phyloP scores from a whole-genome alignment of 2,797 vertebrate species.

The Trachops cirrhosus region DNA sequence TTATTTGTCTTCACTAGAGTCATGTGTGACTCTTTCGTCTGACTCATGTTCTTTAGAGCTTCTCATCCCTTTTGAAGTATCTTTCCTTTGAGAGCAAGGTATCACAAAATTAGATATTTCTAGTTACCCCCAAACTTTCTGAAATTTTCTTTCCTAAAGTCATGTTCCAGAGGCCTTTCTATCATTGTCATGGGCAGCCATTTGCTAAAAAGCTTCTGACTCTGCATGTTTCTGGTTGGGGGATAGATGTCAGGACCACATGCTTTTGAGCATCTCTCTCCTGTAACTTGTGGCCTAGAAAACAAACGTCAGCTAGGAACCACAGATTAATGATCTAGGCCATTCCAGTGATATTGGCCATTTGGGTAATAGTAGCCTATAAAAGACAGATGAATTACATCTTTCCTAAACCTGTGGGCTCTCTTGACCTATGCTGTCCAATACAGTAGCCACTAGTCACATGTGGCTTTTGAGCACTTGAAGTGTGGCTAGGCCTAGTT shows the following conservation, averaged over 20 bases:
- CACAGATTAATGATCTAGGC: not conserved
- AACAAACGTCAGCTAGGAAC: not conserved
- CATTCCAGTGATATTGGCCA: not conserved
- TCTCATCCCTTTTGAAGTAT: not conserved
- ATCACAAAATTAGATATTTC: not conserved
- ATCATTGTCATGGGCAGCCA: not conserved
- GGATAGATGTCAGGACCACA: not conserved
- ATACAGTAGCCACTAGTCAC: not conserved
- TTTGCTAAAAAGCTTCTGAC: not conserved
- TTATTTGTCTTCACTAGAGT: not conserved
- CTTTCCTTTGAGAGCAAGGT: not conserved
- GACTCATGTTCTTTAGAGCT: not conserved
- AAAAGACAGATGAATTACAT: not conserved
- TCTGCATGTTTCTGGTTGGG: not conserved
- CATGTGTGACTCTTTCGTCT: not conserved
- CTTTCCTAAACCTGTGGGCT: not conserved
- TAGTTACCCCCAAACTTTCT: not conserved
- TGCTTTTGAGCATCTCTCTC: not conserved
- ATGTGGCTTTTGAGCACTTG: not conserved
- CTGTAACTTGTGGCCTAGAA: not conserved
- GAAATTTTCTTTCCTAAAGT: not conserved
- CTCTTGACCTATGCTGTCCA: not conserved
- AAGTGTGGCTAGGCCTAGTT: not conserved
- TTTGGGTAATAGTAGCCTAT: not conserved
- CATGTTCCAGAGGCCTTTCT: not conserved